Conservation (phyloP, 2,888 invertebrate genomes). For the Ophioninae sp. region DNA sequence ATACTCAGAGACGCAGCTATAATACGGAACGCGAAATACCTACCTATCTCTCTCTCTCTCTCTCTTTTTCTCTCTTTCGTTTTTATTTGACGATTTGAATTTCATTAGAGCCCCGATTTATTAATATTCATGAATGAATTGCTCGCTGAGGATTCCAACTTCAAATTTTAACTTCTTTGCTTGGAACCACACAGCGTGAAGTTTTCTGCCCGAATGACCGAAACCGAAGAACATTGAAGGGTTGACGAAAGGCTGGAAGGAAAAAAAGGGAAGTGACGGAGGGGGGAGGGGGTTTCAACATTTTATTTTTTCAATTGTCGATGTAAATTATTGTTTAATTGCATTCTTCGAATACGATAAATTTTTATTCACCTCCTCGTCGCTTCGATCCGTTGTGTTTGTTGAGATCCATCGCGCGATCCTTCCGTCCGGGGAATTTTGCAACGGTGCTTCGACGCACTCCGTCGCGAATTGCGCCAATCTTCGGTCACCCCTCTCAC, state of each 20-base stretch:
- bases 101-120: constrained; percentile 47
- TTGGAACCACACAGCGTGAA: constrained; percentile 25
- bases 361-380: constrained; percentile 24
- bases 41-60: not conserved
- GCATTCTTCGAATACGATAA: constrained; percentile 22
- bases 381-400: constrained; percentile 5
- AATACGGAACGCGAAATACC: constrained; percentile 34
- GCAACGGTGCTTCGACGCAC: too few relatives aligned
- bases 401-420: constrained; percentile 15
- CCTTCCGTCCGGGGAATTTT: not conserved
- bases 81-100: constrained; percentile 57
- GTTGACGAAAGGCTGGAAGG: not conserved
- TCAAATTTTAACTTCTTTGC: constrained; percentile 19
- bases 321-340: constrained; percentile 18
- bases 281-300: too few relatives aligned
- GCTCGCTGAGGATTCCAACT: constrained; percentile 28
- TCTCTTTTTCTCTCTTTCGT: constrained; percentile 11
- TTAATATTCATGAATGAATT: constrained; percentile 58
- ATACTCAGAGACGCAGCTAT: constrained; percentile 28
- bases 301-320: not conserved
- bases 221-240: not conserved
- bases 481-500: too few relatives aligned
- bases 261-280: too few relatives aligned
- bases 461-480: too few relatives aligned
- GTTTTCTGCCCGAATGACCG: not conserved